These are phyloP conservation scores for Calliscelio sp. DNA, from an alignment of 2,888 invertebrate species.

Conservation along the genomic window DNA sequence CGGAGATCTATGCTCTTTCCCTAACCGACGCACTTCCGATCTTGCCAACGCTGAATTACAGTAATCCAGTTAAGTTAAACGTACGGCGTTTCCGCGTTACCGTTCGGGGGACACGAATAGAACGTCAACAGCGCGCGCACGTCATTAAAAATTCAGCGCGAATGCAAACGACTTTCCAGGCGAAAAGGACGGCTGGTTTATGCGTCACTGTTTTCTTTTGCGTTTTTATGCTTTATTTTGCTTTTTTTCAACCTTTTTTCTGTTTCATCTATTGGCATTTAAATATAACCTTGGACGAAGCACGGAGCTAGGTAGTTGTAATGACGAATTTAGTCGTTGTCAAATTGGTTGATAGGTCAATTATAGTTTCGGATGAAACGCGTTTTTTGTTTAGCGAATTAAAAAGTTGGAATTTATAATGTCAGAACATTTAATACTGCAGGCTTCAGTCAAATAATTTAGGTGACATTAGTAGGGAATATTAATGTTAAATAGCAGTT, in stretches of 20 bases:
- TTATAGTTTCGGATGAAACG: neutral
- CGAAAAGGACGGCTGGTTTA: conserved; percentile 25
- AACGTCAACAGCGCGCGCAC: conserved; percentile 48
- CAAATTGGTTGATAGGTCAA: neutral
- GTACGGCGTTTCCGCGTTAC: conserved; percentile 67
- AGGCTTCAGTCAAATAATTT: no score
- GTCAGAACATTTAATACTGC: no score
- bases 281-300: neutral
- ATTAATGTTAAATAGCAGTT: no score
- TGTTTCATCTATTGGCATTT: neutral
- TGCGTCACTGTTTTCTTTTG: conserved; percentile 9
- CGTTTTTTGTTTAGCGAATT: no score
- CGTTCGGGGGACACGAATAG: conserved; percentile 54
- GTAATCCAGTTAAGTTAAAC: conserved; percentile 68
- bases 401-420: no score
- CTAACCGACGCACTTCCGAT: no score
- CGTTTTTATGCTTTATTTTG: neutral
- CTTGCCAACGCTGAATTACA: conserved; percentile 65
- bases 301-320: neutral
- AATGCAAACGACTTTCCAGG: conserved; percentile 36
- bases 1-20: no score
- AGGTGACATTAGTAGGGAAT: no score
- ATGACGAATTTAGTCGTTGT: neutral
- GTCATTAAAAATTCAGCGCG: conserved; percentile 55
- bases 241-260: neutral